Conservation (phyloP, 2,113 vertebrate species). For the Nothoprocta pentlandii region DNA sequence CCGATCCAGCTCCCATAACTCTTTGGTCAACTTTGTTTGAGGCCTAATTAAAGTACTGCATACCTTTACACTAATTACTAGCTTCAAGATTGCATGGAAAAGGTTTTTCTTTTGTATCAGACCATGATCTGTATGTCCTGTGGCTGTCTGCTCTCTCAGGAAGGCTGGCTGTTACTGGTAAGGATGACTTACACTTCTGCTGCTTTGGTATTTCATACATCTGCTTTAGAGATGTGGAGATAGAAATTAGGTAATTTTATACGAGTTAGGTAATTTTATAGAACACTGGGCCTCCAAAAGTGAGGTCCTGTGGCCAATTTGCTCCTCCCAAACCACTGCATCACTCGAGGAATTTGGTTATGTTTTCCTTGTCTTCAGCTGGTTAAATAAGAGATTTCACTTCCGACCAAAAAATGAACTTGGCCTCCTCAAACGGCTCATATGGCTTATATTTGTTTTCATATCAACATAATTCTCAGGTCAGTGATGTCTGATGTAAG, state of each 20-base stretch:
- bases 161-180: neutral
- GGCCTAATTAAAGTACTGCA: neutral
- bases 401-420: neutral
- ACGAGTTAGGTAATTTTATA: neutral
- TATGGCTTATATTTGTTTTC: neutral
- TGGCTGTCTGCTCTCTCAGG: neutral
- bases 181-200: neutral
- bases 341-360: neutral
- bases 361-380: neutral
- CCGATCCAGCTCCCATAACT: neutral
- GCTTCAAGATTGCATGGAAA: neutral
- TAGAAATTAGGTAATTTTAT: neutral
- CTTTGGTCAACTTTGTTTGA: neutral
- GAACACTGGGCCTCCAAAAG: neutral
- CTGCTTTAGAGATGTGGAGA: neutral
- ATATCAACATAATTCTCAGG: neutral
- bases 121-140: neutral
- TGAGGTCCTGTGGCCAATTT: neutral
- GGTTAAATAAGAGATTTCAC: neutral
- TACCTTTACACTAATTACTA: neutral
- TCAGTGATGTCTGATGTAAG: neutral
- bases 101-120: too few relatives aligned
- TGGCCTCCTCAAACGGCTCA: neutral
- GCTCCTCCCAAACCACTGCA: neutral
- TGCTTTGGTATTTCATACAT: neutral